phyloP scores from a whole-genome alignment of 2,113 vertebrate species.

The Grantiella picta region DNA sequence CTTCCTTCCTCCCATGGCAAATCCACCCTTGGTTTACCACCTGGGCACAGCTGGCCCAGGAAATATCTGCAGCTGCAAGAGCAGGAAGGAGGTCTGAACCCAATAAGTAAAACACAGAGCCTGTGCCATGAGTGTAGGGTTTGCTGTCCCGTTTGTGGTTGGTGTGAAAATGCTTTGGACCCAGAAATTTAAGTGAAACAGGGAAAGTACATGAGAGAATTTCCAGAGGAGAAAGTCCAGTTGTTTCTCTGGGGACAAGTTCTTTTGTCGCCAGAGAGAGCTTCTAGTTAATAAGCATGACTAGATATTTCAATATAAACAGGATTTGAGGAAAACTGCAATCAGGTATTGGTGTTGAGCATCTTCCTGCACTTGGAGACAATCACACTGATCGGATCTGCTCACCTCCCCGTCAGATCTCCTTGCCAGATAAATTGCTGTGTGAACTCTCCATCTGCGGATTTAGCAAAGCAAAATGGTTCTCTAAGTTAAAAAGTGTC shows the following conservation, averaged over 20 bases:
- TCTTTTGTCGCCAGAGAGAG: not conserved
- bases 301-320: not conserved
- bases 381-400: not conserved
- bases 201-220: not conserved
- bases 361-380: not conserved
- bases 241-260: not conserved
- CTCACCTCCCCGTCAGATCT: not conserved
- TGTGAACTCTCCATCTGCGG: not conserved
- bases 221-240: not conserved
- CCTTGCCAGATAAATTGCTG: not conserved
- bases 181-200: not conserved
- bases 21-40: not conserved
- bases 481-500: not conserved
- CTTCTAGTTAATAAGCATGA: not conserved
- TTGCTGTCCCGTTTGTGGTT: not conserved
- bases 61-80: not conserved
- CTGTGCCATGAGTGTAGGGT: not conserved
- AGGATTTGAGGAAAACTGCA: not conserved
- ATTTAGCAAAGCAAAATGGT: not conserved
- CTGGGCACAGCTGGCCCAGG: not conserved
- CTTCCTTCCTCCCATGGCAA: not conserved
- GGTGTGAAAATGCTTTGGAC: not conserved
- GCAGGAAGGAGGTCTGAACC: not conserved
- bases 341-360: not conserved
- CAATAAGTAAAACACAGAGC: not conserved